Evolutionary conservation across 2,888 invertebrate genomes (phyloP).

Genomic region (Catocala sponsa): DNA sequence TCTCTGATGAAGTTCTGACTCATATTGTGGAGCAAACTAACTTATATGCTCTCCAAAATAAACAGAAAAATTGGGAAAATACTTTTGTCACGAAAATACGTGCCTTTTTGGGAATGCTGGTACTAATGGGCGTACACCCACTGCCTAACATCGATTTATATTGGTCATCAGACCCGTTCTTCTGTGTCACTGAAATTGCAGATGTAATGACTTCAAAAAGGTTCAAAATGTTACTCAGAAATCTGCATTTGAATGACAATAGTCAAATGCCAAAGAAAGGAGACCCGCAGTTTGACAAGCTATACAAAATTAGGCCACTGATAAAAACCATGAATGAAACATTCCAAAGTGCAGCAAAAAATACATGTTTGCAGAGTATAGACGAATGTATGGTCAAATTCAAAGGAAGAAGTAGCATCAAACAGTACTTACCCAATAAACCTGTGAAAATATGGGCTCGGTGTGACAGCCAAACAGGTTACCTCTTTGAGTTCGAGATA

Average conservation of each 20-base stretch:
- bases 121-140: slow-evolving; percentile 20
- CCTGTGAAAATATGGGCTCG: slow-evolving; percentile 22
- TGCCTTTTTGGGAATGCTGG: slow-evolving; percentile 27
- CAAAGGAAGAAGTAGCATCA: slow-evolving; percentile 15
- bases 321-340: slow-evolving; percentile 21
- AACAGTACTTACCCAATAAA: slow-evolving; percentile 23
- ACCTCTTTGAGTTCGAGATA: slow-evolving; percentile 29
- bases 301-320: slow-evolving; percentile 30
- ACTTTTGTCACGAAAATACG: slow-evolving; percentile 9
- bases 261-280: slow-evolving; percentile 29
- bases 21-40: slow-evolving; percentile 36
- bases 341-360: slow-evolving; percentile 24
- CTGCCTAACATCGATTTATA: slow-evolving; percentile 12
- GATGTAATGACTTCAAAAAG: slow-evolving; percentile 29
- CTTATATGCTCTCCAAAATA: slow-evolving; percentile 30
- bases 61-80: slow-evolving; percentile 24
- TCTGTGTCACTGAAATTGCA: slow-evolving; percentile 15
- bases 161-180: slow-evolving; percentile 13
- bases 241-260: slow-evolving; percentile 34
- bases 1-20: slow-evolving; percentile 26
- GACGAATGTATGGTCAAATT: slow-evolving; percentile 33
- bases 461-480: slow-evolving; percentile 21
- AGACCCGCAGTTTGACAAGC: slow-evolving; percentile 31
- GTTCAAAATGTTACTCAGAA: slow-evolving; percentile 30
- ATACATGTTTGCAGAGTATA: slow-evolving; percentile 17